phyloP scores from a whole-genome alignment of 2,888 invertebrate species.

The Ormyrus pomaceus region DNA sequence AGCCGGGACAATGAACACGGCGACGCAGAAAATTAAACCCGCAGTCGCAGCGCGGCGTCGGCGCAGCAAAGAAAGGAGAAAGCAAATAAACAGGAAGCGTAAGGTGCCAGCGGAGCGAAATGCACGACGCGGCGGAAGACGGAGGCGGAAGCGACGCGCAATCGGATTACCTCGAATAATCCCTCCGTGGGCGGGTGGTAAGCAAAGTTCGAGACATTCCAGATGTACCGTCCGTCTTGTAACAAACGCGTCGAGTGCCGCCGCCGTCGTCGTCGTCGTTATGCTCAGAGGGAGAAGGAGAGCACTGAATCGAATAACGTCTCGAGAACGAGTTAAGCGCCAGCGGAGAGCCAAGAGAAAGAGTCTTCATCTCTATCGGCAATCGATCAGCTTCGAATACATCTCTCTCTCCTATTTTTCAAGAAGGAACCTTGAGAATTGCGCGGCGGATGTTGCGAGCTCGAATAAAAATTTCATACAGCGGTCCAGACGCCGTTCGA shows the following conservation, averaged over 20 bases:
- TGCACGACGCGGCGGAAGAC: not conserved
- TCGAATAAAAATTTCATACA: no score
- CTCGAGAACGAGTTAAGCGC: constrained; percentile 8
- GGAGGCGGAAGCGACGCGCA: not conserved
- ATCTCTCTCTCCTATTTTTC: constrained; percentile 17
- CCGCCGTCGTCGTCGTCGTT: not conserved
- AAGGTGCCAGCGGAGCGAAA: not conserved
- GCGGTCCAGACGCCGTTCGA: no score
- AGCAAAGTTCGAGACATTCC: constrained; percentile 32
- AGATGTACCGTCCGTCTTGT: constrained; percentile 9
- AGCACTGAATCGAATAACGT: constrained; percentile 24
- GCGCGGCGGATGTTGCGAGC: no score
- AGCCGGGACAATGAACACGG: no score
- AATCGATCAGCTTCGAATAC: constrained; percentile 48
- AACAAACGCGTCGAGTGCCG: not conserved
- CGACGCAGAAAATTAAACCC: not conserved
- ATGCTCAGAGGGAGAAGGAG: constrained; percentile 1
- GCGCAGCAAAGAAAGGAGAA: not conserved
- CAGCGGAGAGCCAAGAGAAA: no score
- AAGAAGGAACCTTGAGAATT: no score
- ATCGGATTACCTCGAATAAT: constrained; percentile 20
- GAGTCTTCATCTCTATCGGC: constrained; percentile 4
- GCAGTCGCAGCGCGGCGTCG: not conserved
- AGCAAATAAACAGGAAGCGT: not conserved
- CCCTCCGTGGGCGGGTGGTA: not conserved